Evolutionary conservation across 2,797 vertebrate genomes (phyloP), one percentile per base, ranked within the genome.

Genomic region (Limnodromus scolopaceus): DNA sequence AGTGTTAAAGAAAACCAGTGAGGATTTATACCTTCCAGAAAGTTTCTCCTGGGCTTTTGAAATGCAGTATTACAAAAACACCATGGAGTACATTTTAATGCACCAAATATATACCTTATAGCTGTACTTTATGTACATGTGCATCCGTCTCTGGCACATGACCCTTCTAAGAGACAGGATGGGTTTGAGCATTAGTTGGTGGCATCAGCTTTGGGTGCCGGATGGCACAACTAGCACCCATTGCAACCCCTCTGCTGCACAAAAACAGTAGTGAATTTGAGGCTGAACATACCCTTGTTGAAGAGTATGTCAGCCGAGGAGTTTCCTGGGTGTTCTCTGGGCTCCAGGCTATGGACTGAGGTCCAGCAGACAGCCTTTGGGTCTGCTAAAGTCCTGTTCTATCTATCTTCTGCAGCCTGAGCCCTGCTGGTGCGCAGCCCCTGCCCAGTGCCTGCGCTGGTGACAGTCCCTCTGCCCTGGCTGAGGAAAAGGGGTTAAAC

Each of bases 361-460:
- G 53, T 57, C n/a, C 28, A 34, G 17, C 30, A 70, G 72, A 9
- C 11, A 51, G 34, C 1, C 30, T 81, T 24, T 32, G 55, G 69
- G 17, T 46, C 41, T 87, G n/a, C 61, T 38, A 0, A 77, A 86
- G 14, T 16, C 51, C 69, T 63, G 9, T 10, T 43, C 18, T 27
- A 3, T 43, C 18, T 27, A 3, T 3, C 49, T 53, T 13, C 66
- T 79, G 66, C 58, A 76, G 70, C 49, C 66, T 17, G 10, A 25
- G 57, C 57, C 11, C 32, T 6, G 48, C 30, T 43, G 0, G 0
- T 4, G 1, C 0, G 0, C 0, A 1, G 30, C 41, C 18, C 1
- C 69, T 77, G 63, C 51, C 53, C 61, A 0, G 34, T 18, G 34
- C 38, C 28, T 9, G 17, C 0, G 0, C 45, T 27, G 49, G 19